Evolutionary conservation across 2,888 invertebrate species (phyloP), one percentile per base, ranked within the genome.

Genomic region (Xestia ashworthii): DNA sequence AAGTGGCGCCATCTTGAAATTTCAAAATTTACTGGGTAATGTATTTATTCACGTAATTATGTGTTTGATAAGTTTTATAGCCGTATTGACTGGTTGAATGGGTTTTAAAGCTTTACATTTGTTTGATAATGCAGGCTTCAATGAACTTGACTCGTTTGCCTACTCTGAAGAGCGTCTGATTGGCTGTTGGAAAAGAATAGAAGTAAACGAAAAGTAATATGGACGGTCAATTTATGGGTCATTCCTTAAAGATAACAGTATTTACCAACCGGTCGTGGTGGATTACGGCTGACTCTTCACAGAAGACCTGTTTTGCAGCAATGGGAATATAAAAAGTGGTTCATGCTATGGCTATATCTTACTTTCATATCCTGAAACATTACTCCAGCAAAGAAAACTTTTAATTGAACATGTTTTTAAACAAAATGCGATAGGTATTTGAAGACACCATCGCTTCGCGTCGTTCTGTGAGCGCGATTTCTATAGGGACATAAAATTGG

Each of bases 41-140:
- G 60, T 62, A 81, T 25, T 38, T 71, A 50, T 62, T 68, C 41
- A 38, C 38, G 48, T 71, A 77, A 68, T 81, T 58, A 64, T 77
- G 66, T 71, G 41, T 82, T 82, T 81, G 60, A 77, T 82, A 82
- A 82, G 41, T 64, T 81, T 71, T 62, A 71, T 83, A 72, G 68
- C 64, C 50, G 48, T 78, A 53, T 72, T 81, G 62, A 83, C 53
- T 82, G 67, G 58, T 69, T 76, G 68, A 80, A 80, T 76, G 55
- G 50, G 25, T 82, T 69, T 50, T 38, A 19, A 82, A 76, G 50
- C 38, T 58, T 80, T 46, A 11, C 38, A 46, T 60, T 60, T 71
- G 48, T 55, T 78, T 41, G 44, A 55, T 58, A 81, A 58, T 32
- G n/a, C n/a, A n/a, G 32, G n/a, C 62, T 55, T 62, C 53, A 50